These are phyloP conservation scores for Poecile atricapillus DNA, from an alignment of 2,113 vertebrate genomes.

Conservation along the genomic window DNA sequence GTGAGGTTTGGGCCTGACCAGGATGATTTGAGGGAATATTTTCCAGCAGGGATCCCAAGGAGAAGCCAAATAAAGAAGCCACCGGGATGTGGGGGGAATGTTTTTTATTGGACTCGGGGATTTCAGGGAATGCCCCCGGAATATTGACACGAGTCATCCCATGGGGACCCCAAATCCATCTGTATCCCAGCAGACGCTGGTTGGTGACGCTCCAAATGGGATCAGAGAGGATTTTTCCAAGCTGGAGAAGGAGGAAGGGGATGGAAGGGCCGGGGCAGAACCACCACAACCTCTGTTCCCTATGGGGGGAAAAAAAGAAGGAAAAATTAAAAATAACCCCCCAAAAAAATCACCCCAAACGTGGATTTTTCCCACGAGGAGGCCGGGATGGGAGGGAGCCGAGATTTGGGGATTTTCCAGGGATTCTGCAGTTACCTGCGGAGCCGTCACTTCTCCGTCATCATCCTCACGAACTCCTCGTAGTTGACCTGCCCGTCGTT, in stretches of 20 bases:
- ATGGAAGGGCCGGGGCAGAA: background rate
- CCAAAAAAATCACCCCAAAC: background rate
- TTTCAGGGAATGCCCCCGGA: background rate
- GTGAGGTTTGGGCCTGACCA: background rate
- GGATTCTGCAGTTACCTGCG: background rate
- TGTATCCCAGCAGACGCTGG: background rate
- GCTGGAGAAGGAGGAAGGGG: background rate
- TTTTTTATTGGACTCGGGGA: background rate
- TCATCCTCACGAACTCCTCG: slow-evolving; percentile 56
- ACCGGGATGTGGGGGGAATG: background rate
- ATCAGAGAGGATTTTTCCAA: background rate
- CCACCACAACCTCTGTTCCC: background rate
- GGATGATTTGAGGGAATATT: background rate
- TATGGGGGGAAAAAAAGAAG: background rate
- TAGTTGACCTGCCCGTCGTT: slow-evolving; percentile 51
- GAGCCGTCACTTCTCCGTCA: slow-evolving; percentile 45
- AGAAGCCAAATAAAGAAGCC: background rate
- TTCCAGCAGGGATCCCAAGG: background rate
- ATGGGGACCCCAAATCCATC: background rate
- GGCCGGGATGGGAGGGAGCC: rapidly evolving
- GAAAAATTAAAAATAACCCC: background rate
- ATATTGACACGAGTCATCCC: background rate
- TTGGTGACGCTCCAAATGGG: background rate
- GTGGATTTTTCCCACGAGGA: rapidly evolving
- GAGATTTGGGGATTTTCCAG: background rate